Percentiles rank a stretch among this genome's conserved stretches.
Conservation (phyloP, 2,888 invertebrate genomes). For the Orgyia antiqua region DNA sequence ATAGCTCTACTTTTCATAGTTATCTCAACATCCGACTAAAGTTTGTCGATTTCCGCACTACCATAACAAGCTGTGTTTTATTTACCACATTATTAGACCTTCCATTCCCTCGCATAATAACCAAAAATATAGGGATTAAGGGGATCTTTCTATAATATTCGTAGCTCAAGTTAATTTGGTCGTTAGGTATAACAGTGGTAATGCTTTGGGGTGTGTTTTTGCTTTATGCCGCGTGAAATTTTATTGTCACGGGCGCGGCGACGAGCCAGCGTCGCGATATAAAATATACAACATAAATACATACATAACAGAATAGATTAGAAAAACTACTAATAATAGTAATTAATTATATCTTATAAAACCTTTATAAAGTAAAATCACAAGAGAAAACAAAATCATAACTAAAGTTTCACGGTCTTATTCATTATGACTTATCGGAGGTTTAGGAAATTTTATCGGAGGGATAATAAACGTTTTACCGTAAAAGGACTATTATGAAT, state of each 20-base stretch:
- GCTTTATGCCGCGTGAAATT: slow-evolving; percentile 77
- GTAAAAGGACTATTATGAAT: too few species aligned
- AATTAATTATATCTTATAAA: too few species aligned
- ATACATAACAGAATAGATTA: too few species aligned
- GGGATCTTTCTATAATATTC: slow-evolving; percentile 17
- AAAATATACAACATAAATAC: too few species aligned
- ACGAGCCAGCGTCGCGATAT: slow-evolving; percentile 25
- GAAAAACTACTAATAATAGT: too few species aligned
- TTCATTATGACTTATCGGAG: too few species aligned
- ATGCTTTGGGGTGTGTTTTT: slow-evolving; percentile 74
- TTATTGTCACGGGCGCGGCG: slow-evolving; percentile 58
- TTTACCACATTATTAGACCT: slow-evolving; percentile 39
- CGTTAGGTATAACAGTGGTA: slow-evolving; percentile 54
- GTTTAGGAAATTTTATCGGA: too few species aligned
- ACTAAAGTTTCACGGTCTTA: too few species aligned
- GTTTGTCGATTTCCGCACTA: slow-evolving; percentile 61
- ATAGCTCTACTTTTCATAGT: slow-evolving; percentile 64
- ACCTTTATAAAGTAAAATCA: too few species aligned
- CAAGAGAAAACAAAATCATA: too few species aligned
- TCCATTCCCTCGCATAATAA: slow-evolving; percentile 10
- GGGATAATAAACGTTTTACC: too few species aligned
- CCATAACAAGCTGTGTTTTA: slow-evolving; percentile 66
- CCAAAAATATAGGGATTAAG: slow-evolving; percentile 5
- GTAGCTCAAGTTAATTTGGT: slow-evolving; percentile 45
- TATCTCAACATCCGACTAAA: slow-evolving; percentile 57